Conservation (phyloP, 2,113 vertebrate species). For the Rhipidura dahli region DNA sequence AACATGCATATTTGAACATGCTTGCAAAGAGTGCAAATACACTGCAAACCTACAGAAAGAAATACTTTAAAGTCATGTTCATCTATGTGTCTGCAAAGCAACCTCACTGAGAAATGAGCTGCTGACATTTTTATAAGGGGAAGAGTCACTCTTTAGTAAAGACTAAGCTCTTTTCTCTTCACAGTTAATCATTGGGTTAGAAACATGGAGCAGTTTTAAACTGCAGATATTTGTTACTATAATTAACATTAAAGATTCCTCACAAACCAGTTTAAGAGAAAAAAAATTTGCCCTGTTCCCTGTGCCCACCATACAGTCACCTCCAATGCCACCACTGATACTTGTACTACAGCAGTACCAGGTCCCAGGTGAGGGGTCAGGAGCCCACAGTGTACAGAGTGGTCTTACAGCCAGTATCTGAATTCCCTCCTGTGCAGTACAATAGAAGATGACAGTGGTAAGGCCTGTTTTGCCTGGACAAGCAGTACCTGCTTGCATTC, state of each 20-base stretch:
- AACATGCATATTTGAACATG: background rate
- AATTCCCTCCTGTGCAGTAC: accelerated
- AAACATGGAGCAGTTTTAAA: background rate
- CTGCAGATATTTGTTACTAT: background rate
- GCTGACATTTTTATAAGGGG: background rate
- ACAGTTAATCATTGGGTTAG: background rate
- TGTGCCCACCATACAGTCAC: too few species aligned
- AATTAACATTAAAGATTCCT: background rate
- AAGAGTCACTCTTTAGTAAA: background rate
- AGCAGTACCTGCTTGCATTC: background rate
- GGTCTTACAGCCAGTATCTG: background rate
- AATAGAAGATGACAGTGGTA: accelerated
- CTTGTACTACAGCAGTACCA: background rate
- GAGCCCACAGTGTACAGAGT: background rate
- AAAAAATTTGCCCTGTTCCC: background rate
- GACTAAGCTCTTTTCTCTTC: background rate
- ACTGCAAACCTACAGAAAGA: background rate
- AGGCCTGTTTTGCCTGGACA: too few species aligned
- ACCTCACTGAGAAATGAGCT: background rate
- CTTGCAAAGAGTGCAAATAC: background rate
- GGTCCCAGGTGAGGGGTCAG: background rate
- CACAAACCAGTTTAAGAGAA: background rate
- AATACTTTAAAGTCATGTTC: background rate
- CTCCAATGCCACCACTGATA: background rate
- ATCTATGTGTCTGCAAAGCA: background rate